phyloP scores from a whole-genome alignment of 2,113 vertebrate species.

The Sarotherodon lohbergeri region DNA sequence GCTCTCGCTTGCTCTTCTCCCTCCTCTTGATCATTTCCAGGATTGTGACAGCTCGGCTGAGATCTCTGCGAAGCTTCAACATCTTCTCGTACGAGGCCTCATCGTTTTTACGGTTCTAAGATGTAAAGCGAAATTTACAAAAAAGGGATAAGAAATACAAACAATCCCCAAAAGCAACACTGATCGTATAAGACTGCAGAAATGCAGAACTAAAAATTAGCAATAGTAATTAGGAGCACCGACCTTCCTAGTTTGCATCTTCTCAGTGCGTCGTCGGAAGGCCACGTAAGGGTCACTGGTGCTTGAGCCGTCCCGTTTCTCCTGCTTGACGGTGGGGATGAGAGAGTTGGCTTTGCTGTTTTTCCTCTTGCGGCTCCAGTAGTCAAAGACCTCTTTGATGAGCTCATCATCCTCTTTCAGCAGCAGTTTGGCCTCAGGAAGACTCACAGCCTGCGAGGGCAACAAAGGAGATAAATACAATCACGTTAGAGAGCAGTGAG shows the following conservation, averaged over 20 bases:
- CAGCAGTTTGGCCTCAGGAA: slow-evolving; percentile 95
- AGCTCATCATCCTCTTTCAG: slow-evolving; percentile 98
- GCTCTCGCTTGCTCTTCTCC: slow-evolving; percentile 96
- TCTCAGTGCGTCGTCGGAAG: slow-evolving; percentile 95
- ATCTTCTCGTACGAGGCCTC: slow-evolving; percentile 99
- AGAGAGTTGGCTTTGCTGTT: slow-evolving; percentile 85
- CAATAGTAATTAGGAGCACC: not conserved
- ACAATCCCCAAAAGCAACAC: not conserved
- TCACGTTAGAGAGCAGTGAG: not conserved
- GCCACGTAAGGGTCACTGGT: slow-evolving; percentile 97
- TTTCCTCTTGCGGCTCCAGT: slow-evolving; percentile 97
- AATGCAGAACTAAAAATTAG: not conserved
- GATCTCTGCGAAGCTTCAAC: slow-evolving; percentile 93
- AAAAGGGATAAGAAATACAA: not conserved
- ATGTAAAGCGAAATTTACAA: not conserved
- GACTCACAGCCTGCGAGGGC: slow-evolving; percentile 83
- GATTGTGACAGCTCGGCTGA: slow-evolving; percentile 96
- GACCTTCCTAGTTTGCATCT: slow-evolving; percentile 99
- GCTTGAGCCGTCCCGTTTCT: slow-evolving; percentile 94
- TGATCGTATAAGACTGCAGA: not conserved
- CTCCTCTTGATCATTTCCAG: slow-evolving; percentile 98
- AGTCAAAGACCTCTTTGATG: slow-evolving; percentile 97
- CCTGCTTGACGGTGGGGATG: slow-evolving; percentile 90
- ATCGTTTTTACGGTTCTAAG: slow-evolving; percentile 98
- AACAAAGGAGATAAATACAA: not conserved